Evolutionary conservation across 2,888 invertebrate species (phyloP).

Genomic region (Lissonota sp.): DNA sequence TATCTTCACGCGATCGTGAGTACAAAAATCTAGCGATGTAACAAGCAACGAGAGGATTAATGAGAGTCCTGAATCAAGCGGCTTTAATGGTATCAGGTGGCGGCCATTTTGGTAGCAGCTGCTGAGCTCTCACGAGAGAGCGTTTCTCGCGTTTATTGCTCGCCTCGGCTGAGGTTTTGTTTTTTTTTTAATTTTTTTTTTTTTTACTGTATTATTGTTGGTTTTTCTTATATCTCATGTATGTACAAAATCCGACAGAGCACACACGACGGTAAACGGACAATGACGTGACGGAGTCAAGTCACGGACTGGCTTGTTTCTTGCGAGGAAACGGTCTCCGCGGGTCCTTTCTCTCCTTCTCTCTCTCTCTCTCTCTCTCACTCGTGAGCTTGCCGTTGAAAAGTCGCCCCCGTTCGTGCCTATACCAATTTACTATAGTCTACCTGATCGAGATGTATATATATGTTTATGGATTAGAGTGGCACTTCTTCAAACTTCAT

Average conservation of each 20-base stretch:
- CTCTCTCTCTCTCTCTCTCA: conserved; percentile 25
- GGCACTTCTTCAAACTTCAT: no score
- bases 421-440: conserved; percentile 40
- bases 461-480: neutral
- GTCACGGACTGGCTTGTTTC: conserved; percentile 67
- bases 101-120: conserved; percentile 78
- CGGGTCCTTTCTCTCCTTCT: conserved; percentile 37
- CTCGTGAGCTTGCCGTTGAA: conserved; percentile 54
- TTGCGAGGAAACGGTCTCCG: conserved; percentile 43
- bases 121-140: conserved; percentile 45
- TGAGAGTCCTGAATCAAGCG: neutral
- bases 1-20: no score
- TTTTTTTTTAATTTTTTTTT: conserved; percentile 17
- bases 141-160: conserved; percentile 50
- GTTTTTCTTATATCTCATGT: no score
- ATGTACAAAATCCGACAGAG: conserved; percentile 27
- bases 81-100: conserved; percentile 70
- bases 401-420: conserved; percentile 62
- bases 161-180: conserved; percentile 10
- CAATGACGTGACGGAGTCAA: conserved; percentile 68
- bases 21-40: no score
- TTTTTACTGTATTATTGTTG: neutral
- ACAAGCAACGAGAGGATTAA: no score
- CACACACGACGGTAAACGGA: conserved; percentile 52
- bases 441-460: conserved; percentile 23